Base-by-base conservation (phyloP, 2,888 invertebrate species). In the Apoda limacodes region DNA sequence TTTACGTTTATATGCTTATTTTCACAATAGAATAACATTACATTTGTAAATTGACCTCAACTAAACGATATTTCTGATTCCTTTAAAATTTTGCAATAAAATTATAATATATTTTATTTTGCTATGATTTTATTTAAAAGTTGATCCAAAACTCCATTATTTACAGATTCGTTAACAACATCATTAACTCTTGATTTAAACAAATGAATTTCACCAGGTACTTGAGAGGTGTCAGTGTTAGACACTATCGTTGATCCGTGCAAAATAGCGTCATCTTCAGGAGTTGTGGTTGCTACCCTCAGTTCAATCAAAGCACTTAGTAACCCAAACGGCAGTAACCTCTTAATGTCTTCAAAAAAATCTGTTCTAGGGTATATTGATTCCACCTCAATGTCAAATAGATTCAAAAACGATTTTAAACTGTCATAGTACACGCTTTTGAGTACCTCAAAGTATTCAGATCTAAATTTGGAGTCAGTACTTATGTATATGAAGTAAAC, bases 401-500 rank as follows among this genome's bases (percentile, higher is more conserved):
- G 27, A 11, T 40, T 54, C 34, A 72, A 43, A 30, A 60, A 63
- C 11, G 46, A 37, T 40, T 48, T 54, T 4, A 76, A 36, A 19
- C 52, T 64, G 9, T 61, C 48, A 22, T 72, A 67, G 36, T 76
- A 76, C 4, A 46, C 45, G 2, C 42, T 39, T 43, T 59, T 54
- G 2, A 75, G 44, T 2, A 51, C 41, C 15, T 57, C 42, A 2
- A 68, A 55, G 39, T 70, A 39, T 37, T 60, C 40, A 33, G 48
- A 49, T 61, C 76, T 60, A 38, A 71, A 75, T 35, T 48, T 38
- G 2, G 70, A 60, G 14, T 68, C 63, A 0, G 75, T 75, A 30
- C 68, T 60, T 2, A 72, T 43, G 30, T 60, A 74, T 19, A 71
- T 26, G 19, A 76, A 75, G 34, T 68, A 60, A 9, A 69, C 41